phyloP scores from a whole-genome alignment of 2,888 invertebrate species.

The Eupeodes latifasciatus region DNA sequence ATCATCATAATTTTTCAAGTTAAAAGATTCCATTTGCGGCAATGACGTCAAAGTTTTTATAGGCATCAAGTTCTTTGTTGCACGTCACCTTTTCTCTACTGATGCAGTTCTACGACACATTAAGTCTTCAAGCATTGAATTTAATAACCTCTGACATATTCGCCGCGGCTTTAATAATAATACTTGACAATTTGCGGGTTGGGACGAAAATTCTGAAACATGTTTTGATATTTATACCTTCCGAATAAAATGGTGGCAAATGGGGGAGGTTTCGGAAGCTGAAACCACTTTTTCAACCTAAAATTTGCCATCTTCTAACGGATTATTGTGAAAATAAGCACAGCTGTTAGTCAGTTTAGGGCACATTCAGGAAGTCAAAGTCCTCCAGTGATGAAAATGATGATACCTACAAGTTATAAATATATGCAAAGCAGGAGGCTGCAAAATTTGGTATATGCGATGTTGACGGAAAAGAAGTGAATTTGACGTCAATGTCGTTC shows the following conservation, averaged over 20 bases:
- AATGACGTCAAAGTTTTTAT: conserved; percentile 40
- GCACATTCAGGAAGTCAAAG: not conserved
- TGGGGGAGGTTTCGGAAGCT: not conserved
- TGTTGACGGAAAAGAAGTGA: conserved; percentile 8
- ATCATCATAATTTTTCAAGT: not conserved
- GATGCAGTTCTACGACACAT: not conserved
- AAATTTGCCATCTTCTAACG: conserved; percentile 1
- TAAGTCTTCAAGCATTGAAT: not conserved
- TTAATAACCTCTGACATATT: conserved; percentile 60
- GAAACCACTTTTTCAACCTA: not conserved
- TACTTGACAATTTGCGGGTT: conserved; percentile 43
- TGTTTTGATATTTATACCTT: conserved; percentile 40
- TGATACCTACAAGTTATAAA: conserved; percentile 14
- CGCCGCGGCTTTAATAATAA: conserved; percentile 9
- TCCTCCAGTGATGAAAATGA: conserved; percentile 30
- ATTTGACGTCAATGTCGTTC: conserved; percentile 16
- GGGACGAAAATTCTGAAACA: conserved; percentile 40
- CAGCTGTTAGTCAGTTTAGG: not conserved
- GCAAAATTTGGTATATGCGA: not conserved
- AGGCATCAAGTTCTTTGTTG: not conserved
- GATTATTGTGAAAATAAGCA: conserved; percentile 49
- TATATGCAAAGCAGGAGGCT: not conserved
- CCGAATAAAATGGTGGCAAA: not conserved
- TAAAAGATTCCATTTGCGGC: not conserved
- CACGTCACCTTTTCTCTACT: not conserved